Conservation (phyloP, 2,113 vertebrate genomes). For the Pholis gunnellus region DNA sequence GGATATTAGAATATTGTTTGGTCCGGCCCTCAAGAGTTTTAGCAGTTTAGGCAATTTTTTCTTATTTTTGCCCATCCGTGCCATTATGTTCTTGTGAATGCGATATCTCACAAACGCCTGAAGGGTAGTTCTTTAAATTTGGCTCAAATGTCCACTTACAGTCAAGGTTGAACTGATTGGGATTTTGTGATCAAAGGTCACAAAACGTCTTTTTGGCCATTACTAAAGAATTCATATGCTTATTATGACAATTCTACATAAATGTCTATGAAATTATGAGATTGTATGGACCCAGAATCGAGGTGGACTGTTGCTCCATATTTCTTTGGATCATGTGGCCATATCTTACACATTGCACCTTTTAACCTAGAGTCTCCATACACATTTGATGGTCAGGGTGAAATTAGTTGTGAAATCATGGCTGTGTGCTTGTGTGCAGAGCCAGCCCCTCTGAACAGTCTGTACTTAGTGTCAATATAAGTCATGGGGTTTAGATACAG, state of each 20-base stretch:
- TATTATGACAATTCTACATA: not conserved
- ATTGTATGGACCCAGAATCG: not conserved
- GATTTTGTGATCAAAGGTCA: too few species aligned
- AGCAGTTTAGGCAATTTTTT: not conserved
- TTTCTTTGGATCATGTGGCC: not conserved
- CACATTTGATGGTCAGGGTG: conserved; percentile 3
- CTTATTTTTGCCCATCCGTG: too few species aligned
- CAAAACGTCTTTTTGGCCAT: not conserved
- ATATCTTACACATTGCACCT: not conserved
- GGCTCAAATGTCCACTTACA: too few species aligned
- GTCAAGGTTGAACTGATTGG: too few species aligned
- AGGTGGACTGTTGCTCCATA: not conserved
- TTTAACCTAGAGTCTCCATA: not conserved
- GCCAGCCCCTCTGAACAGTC: conserved; percentile 28
- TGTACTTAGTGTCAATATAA: conserved; percentile 43
- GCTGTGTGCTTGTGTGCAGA: not conserved
- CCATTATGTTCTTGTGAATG: too few species aligned
- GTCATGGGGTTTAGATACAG: conserved; percentile 62
- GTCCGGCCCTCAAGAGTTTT: not conserved
- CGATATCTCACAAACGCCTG: too few species aligned
- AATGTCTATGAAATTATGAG: not conserved
- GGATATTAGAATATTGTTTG: not conserved
- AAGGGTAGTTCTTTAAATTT: too few species aligned
- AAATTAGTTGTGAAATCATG: conserved; percentile 24
- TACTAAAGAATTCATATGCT: not conserved